Evolutionary conservation across 2,888 invertebrate genomes (phyloP), one percentile per base, ranked within the genome.

Genomic region (Megaustenia siamemsis): DNA sequence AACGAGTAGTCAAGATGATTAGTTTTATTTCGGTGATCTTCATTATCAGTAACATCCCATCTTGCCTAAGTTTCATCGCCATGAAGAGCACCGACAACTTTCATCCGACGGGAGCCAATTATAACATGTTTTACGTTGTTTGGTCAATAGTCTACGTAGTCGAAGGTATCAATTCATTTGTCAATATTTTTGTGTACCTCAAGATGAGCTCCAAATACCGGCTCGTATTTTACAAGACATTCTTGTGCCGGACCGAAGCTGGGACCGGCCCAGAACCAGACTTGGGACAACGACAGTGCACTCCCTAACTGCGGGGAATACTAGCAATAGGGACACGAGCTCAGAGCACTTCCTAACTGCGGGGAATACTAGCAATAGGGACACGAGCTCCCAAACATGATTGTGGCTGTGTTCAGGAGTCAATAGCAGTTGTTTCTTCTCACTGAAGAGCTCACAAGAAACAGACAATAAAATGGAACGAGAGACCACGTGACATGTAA

Each of bases 201-300:
- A 43, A 73, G 43, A 79, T 83, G 82, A 82, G 82, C 60, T 82
- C 82, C 6, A 82, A 82, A 40, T 82, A 32, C 45, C 71, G 53
- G 15, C 21, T 5, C 8, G 56, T 43, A 21, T 76, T 76, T 12
- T 32, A 32, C 60, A 43, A 45, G 28, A 40, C 56, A 15, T 73
- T 82, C 32, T 73, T 82, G 21, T 40, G 78, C 18, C 78, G 78
- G 6, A 10, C 53, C 15, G 77, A n/a, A 40, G 12, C 35, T 3
- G 10, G 49, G 5, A 21, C 32, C 5, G 35, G 28, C 12, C 1
- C 63, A 8, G 63, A 63, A 63, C 6, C n/a, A 28, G 32, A 63
- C 10, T 10, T 60, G 28, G 28, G 6, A 15, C 8, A 5, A 53
- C 53, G 15, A 53, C 3, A 5, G 24, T 10, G 24, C 10, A 49